Percentiles rank a stretch among this genome's conserved stretches.
phyloP scores from a whole-genome alignment of 2,113 vertebrate species.

The Cygnus atratus region DNA sequence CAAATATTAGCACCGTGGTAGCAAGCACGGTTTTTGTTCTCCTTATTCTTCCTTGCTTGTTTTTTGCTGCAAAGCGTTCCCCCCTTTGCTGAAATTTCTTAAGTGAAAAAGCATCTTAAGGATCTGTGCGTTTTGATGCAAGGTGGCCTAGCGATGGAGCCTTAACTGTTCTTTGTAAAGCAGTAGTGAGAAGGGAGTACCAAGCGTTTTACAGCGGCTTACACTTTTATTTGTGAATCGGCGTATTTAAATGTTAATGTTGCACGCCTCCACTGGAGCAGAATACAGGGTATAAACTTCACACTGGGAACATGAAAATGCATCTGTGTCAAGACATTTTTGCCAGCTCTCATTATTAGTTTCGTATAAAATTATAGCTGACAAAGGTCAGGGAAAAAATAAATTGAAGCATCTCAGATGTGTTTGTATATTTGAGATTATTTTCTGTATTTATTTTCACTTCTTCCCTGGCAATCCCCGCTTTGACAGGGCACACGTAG shows the following conservation, averaged over 20 bases:
- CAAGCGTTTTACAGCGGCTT: neutral
- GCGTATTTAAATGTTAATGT: neutral
- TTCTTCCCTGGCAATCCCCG: neutral
- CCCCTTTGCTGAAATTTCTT: too few relatives aligned
- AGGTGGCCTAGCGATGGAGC: neutral
- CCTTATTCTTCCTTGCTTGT: too few relatives aligned
- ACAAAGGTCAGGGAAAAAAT: neutral
- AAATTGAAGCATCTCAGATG: rapidly evolving
- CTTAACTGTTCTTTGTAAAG: neutral
- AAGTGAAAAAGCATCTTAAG: neutral
- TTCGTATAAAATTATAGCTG: neutral
- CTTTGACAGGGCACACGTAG: neutral
- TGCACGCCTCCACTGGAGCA: neutral
- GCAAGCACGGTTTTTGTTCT: neutral
- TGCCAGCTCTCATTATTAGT: neutral
- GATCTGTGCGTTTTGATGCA: neutral
- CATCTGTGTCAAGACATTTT: neutral
- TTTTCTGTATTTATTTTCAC: too few relatives aligned
- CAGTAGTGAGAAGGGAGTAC: neutral
- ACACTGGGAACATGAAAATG: neutral
- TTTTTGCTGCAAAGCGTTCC: neutral
- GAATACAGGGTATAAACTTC: neutral
- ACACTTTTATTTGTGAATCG: neutral
- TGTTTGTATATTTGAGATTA: rapidly evolving
- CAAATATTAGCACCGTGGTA: neutral